Conservation (phyloP, 1,140 invertebrate species). For the Papilio machaon region DNA sequence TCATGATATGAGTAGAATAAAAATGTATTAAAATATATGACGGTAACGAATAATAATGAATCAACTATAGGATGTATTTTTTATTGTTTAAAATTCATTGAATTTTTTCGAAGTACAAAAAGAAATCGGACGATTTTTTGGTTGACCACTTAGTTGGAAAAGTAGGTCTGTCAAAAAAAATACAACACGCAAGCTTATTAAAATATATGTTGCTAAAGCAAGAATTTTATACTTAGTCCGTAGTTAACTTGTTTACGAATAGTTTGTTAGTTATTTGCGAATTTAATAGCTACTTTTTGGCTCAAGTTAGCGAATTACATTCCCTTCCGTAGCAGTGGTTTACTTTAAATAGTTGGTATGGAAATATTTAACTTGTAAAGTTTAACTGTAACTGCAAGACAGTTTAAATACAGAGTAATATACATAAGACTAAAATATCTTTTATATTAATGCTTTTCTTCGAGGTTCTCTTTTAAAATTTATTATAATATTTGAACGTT, state of each 20-base stretch:
- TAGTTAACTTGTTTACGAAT: background rate
- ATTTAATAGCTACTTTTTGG: constrained; percentile 19
- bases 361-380: constrained; percentile 12
- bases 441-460: background rate
- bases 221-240: background rate
- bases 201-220: constrained; percentile 1
- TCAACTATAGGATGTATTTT: too few species aligned
- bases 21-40: too few species aligned
- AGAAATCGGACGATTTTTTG: background rate
- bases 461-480: background rate
- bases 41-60: too few species aligned
- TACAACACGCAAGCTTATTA: background rate
- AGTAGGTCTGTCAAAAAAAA: background rate
- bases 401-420: background rate
- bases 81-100: background rate
- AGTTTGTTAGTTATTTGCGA: constrained; percentile 4
- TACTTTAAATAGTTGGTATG: constrained; percentile 13
- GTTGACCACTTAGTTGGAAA: background rate
- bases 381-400: background rate
- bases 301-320: constrained; percentile 13
- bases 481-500: background rate
- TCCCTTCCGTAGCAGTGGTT: background rate
- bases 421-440: background rate
- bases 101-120: background rate
- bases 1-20: too few species aligned